Conservation (phyloP, 2,888 invertebrate genomes). For the Caenorhabditis drosophilae region DNA sequence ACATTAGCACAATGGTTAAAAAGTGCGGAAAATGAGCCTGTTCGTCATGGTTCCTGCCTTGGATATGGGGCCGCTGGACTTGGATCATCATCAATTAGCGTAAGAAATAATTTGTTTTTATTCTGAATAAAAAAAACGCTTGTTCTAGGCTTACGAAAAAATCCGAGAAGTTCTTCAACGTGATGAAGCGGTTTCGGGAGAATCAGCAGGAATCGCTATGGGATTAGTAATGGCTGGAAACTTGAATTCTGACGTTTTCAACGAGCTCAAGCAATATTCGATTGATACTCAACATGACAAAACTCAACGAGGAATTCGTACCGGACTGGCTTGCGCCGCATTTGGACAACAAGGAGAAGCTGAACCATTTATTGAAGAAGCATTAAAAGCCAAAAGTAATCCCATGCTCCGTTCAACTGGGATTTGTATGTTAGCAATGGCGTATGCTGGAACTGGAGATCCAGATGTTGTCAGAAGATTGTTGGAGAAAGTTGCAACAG, state of each 20-base stretch:
- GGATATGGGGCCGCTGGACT: slow-evolving; percentile 96
- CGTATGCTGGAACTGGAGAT: slow-evolving; percentile 87
- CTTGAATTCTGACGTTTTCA: slow-evolving; percentile 78
- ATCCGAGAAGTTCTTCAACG: slow-evolving; percentile 94
- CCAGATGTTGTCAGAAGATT: slow-evolving; percentile 93
- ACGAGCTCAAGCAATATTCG: slow-evolving; percentile 77
- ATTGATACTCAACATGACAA: slow-evolving; percentile 98
- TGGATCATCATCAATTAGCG: slow-evolving; percentile 77
- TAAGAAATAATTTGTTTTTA: no score
- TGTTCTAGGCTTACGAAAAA: slow-evolving; percentile 90
- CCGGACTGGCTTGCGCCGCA: slow-evolving; percentile 78
- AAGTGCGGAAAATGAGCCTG: slow-evolving; percentile 80
- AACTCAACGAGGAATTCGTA: slow-evolving; percentile 92
- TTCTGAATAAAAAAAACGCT: neutral
- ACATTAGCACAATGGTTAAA: slow-evolving; percentile 92
- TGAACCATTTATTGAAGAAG: slow-evolving; percentile 86
- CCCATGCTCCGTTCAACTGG: slow-evolving; percentile 78
- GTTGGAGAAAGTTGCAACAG: slow-evolving; percentile 79
- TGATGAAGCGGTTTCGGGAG: slow-evolving; percentile 97
- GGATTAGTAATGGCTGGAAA: slow-evolving; percentile 99
- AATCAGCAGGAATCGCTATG: slow-evolving; percentile 98
- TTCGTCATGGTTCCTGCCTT: slow-evolving; percentile 92
- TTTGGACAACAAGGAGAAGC: slow-evolving; percentile 76
- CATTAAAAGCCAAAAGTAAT: slow-evolving; percentile 71
- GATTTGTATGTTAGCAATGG: slow-evolving; percentile 88